Base-by-base conservation (phyloP, 2,888 invertebrate genomes). In the Mimas tiliae region DNA sequence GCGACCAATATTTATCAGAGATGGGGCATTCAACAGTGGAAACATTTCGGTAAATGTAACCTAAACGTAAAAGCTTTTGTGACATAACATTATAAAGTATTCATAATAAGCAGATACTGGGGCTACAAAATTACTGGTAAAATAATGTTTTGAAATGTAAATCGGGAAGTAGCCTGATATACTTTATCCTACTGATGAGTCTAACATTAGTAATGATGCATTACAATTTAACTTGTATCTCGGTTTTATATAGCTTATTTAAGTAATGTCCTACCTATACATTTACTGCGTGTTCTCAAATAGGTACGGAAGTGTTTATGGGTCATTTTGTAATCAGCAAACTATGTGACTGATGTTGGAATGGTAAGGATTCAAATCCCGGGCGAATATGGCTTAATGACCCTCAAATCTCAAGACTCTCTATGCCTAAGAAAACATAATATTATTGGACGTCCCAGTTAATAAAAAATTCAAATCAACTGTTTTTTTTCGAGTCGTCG, bases 1-100 rank as follows among this genome's bases (percentile, higher is more conserved):
- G 77, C 73, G 71, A 71, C 74, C 72, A 72, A 77, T 81, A 82
- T 86, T 83, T 84, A 83, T 85, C 82, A 80, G 67, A 64, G 74
- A 71, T 63, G 65, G 69, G 65, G 71, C 71, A 68, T 76, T 66
- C 53, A 68, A 66, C 66, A 70, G 70, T 72, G 70, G 67, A 75
- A 76, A 74, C 69, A 69, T 75, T 79, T 78, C 77, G 70, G 67
- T 75, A 69, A 75, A 76, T 74, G 70, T 71, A 73, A 65, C 27
- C 21, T 34, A 51, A 64, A 63, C 62, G 47, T 76, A 70, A 72
- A 75, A 73, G 74, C 70, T 69, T 74, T 55, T 67, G 67, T 67
- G 69, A 52, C 50, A 53, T 63, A 33, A 48, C 33, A 34, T 55
- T 48, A 63, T 48, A 47, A 47, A 33, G 27, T 45, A 48, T 47